Percentiles rank a stretch among this genome's conserved stretches.
Conservation (phyloP, 1,140 invertebrate genomes). For the Pogonognathellus flavescens region DNA sequence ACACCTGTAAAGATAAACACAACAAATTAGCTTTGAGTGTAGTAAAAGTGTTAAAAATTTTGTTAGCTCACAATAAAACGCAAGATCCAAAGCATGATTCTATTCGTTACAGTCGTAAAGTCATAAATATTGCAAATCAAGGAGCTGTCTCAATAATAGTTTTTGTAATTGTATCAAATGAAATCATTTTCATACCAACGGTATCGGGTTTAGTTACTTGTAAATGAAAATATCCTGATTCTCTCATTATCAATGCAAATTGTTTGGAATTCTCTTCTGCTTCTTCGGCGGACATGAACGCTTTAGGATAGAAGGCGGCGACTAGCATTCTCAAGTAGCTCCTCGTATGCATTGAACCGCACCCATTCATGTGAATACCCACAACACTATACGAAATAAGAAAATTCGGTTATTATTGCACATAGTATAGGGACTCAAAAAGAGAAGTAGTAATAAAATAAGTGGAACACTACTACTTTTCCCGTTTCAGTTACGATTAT, state of each 20-base stretch:
- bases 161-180: no score
- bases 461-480: no score
- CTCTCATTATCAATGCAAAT: slow-evolving; percentile 55
- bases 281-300: slow-evolving; percentile 26
- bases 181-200: slow-evolving; percentile 1
- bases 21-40: background rate
- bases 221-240: slow-evolving; percentile 68
- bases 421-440: no score
- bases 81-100: no score
- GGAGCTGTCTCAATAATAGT: no score
- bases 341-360: slow-evolving; percentile 57
- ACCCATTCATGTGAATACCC: slow-evolving; percentile 71
- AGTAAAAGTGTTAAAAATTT: background rate
- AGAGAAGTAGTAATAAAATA: no score
- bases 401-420: no score
- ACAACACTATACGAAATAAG: no score
- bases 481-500: no score
- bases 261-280: slow-evolving; percentile 38
- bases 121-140: no score
- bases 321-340: slow-evolving; percentile 72
- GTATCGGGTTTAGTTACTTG: slow-evolving; percentile 68
- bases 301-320: slow-evolving; percentile 69
- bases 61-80: no score
- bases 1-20: slow-evolving; percentile 70
- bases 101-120: no score